Percentiles rank a stretch among this genome's conserved stretches.
Evolutionary conservation across 1,140 invertebrate species (phyloP).

Genomic region (Drosophila athabasca): DNA sequence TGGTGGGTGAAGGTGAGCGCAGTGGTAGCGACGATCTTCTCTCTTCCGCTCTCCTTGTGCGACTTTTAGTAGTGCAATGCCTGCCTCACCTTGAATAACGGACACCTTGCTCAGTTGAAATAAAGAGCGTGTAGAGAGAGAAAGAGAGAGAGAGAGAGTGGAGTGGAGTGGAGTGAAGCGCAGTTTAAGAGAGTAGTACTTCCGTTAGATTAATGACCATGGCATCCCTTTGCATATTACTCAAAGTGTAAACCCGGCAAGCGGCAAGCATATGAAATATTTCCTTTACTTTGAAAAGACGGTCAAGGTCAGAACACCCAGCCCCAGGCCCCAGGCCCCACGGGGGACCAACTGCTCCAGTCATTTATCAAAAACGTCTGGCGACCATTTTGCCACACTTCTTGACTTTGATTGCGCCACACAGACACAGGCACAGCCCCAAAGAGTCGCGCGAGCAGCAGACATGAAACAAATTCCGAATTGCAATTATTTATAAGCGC

Average conservation of each 20-base stretch:
- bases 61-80: too few species aligned
- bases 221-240: conserved; percentile 59
- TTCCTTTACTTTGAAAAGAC: conserved; percentile 28
- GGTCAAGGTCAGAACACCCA: conserved; percentile 59
- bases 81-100: too few species aligned
- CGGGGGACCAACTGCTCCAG: conserved; percentile 42
- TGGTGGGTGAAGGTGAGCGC: too few species aligned
- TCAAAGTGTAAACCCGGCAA: conserved; percentile 43
- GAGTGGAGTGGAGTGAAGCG: too few species aligned
- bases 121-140: too few species aligned
- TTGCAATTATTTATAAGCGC: conserved; percentile 67
- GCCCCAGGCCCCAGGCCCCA: background rate
- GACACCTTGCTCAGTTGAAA: too few species aligned
- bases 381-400: conserved; percentile 54
- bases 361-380: conserved; percentile 66
- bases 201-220: conserved; percentile 58
- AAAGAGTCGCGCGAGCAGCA: conserved; percentile 7
- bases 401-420: conserved; percentile 56
- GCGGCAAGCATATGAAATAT: conserved; percentile 22
- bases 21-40: too few species aligned
- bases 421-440: conserved; percentile 8
- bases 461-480: conserved; percentile 66
- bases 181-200: conserved; percentile 1
- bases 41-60: too few species aligned
- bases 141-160: too few species aligned